phyloP scores from a whole-genome alignment of 1,140 invertebrate genomes.

The Drosophila miranda region DNA sequence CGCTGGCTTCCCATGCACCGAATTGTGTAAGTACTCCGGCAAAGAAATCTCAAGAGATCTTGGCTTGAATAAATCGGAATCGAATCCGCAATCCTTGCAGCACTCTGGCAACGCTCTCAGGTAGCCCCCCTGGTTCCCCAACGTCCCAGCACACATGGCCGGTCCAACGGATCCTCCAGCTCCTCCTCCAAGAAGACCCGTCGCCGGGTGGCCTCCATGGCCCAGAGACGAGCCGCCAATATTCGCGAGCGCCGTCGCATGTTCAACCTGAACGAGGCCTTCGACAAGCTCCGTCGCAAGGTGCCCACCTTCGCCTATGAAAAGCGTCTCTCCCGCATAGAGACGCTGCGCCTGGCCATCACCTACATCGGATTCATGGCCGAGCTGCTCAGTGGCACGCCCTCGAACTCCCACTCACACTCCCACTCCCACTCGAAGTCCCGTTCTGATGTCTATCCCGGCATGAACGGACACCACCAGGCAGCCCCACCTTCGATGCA shows the following conservation, averaged over 20 bases:
- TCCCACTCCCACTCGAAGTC: slow-evolving; percentile 40
- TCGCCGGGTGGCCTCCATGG: slow-evolving; percentile 93
- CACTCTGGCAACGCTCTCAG: slow-evolving; percentile 82
- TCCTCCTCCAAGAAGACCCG: slow-evolving; percentile 88
- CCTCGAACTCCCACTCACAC: slow-evolving; percentile 81
- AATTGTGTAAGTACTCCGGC: slow-evolving; percentile 82
- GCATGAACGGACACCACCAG: slow-evolving; percentile 77
- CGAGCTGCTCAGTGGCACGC: slow-evolving; percentile 90
- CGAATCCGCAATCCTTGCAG: slow-evolving; percentile 60
- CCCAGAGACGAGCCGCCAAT: slow-evolving; percentile 95
- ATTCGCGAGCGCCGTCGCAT: slow-evolving; percentile 96
- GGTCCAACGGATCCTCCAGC: slow-evolving; percentile 53
- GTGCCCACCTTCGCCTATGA: slow-evolving; percentile 99
- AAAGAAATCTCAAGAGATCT: not conserved
- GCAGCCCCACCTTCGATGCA: slow-evolving; percentile 61
- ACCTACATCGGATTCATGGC: slow-evolving; percentile 99
- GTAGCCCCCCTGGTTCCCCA: slow-evolving; percentile 70
- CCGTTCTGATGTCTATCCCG: slow-evolving; percentile 78
- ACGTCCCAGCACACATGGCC: slow-evolving; percentile 54
- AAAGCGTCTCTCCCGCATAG: slow-evolving; percentile 98
- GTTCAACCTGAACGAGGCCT: slow-evolving; percentile 99
- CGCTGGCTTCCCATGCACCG: slow-evolving; percentile 84
- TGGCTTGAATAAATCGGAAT: not conserved
- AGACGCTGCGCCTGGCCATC: slow-evolving; percentile 97
- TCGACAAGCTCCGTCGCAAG: slow-evolving; percentile 95